These are phyloP conservation scores for Carcina quercana DNA, from an alignment of 2,888 invertebrate species.

Conservation along the genomic window DNA sequence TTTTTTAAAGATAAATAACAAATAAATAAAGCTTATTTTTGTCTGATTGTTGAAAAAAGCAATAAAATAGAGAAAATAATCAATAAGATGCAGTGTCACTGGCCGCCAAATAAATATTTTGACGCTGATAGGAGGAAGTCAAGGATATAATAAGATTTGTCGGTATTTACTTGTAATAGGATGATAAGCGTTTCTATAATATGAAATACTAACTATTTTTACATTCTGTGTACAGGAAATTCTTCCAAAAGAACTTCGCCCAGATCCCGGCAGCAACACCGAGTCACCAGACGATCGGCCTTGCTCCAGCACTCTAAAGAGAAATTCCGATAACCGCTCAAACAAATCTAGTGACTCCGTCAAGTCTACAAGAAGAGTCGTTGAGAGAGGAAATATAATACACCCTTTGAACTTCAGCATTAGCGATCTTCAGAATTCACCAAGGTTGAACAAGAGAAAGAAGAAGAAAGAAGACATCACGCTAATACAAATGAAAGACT, in stretches of 20 bases:
- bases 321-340: conserved; percentile 38
- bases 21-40: too few relatives aligned
- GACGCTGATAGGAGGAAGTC: too few relatives aligned
- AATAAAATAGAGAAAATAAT: too few relatives aligned
- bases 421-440: conserved; percentile 59
- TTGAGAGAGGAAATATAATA: conserved; percentile 57
- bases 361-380: conserved; percentile 45
- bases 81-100: too few relatives aligned
- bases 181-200: too few relatives aligned
- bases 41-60: too few relatives aligned
- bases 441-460: conserved; percentile 44
- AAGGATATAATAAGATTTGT: too few relatives aligned
- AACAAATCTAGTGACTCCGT: conserved; percentile 53
- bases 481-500: conserved; percentile 56
- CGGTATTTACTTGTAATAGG: too few relatives aligned
- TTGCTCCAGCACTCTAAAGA: conserved; percentile 51
- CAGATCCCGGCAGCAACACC: conserved; percentile 79
- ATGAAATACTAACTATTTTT: too few relatives aligned
- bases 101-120: too few relatives aligned
- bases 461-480: conserved; percentile 47
- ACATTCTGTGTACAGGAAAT: conserved; percentile 66
- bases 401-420: conserved; percentile 68
- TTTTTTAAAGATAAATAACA: too few relatives aligned
- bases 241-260: conserved; percentile 56
- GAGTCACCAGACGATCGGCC: conserved; percentile 78